Conservation (phyloP, 2,888 invertebrate species). For the Heliconius sara region DNA sequence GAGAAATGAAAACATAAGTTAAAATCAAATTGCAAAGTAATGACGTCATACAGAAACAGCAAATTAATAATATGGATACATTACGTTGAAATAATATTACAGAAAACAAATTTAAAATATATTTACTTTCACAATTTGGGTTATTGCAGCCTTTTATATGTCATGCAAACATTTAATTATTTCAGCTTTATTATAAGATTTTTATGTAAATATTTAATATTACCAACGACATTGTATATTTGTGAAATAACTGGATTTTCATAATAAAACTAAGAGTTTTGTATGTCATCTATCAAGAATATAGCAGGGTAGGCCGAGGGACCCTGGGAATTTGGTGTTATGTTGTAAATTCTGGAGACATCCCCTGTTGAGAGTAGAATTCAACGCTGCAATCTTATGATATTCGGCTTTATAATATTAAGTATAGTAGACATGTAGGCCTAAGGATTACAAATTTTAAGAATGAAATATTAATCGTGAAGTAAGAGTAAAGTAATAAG, state of each 20-base stretch:
- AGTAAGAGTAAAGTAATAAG: too few relatives aligned
- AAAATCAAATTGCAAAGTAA: neutral
- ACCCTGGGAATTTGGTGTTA: neutral
- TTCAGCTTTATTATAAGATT: neutral
- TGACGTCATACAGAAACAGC: neutral
- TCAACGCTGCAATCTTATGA: too few relatives aligned
- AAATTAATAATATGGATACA: constrained; percentile 2
- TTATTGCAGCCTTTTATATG: neutral
- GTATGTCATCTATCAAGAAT: too few relatives aligned
- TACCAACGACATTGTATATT: neutral
- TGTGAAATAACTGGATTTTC: neutral
- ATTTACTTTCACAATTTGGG: constrained; percentile 7
- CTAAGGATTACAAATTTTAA: too few relatives aligned
- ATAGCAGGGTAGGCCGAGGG: neutral
- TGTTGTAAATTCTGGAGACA: too few relatives aligned
- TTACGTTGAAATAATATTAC: neutral
- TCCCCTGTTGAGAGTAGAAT: too few relatives aligned
- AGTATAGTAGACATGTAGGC: too few relatives aligned
- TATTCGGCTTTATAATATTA: too few relatives aligned
- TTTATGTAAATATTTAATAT: neutral
- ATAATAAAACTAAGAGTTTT: too few relatives aligned
- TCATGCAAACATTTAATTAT: neutral
- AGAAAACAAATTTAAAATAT: constrained; percentile 4
- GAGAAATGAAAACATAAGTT: neutral
- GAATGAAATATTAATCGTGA: too few relatives aligned